Conservation (phyloP, 2,113 vertebrate genomes). For the Oreocharis arfaki region DNA sequence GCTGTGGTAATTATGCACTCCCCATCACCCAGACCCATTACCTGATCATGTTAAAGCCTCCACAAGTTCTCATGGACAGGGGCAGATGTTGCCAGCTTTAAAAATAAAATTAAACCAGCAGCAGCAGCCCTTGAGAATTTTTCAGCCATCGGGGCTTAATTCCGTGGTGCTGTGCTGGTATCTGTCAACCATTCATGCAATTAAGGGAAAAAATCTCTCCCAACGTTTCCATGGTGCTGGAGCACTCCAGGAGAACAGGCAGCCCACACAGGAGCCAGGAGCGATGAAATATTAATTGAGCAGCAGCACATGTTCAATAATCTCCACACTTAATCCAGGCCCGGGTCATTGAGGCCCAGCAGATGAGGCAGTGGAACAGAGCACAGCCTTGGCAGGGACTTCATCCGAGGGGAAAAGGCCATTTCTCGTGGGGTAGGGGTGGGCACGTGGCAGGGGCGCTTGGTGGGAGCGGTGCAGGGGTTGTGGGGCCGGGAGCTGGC, state of each 20-base stretch:
- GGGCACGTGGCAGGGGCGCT: not conserved
- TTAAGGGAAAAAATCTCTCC: conserved; percentile 72
- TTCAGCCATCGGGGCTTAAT: conserved; percentile 50
- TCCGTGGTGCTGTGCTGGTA: conserved; percentile 60
- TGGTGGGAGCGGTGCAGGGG: not conserved
- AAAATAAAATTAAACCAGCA: conserved; percentile 23
- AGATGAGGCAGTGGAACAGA: conserved; percentile 26
- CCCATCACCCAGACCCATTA: not conserved
- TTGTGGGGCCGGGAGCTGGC: not conserved
- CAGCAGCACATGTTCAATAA: conserved; percentile 51
- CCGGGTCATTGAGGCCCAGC: conserved; percentile 24
- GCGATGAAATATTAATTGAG: conserved; percentile 71
- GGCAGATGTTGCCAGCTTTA: not conserved
- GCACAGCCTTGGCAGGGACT: not conserved
- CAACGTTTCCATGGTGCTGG: conserved; percentile 75
- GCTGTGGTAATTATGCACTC: not conserved
- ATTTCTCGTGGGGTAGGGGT: not conserved
- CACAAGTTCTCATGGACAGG: not conserved
- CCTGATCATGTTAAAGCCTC: not conserved
- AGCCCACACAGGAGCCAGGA: conserved; percentile 73
- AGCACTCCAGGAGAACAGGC: conserved; percentile 69
- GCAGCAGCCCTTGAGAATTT: conserved; percentile 60
- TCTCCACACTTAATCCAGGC: conserved; percentile 60
- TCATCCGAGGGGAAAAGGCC: not conserved
- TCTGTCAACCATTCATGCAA: conserved; percentile 74